Evolutionary conservation across 2,113 vertebrate genomes (phyloP).

Genomic region (Nerophis lumbriciformis): DNA sequence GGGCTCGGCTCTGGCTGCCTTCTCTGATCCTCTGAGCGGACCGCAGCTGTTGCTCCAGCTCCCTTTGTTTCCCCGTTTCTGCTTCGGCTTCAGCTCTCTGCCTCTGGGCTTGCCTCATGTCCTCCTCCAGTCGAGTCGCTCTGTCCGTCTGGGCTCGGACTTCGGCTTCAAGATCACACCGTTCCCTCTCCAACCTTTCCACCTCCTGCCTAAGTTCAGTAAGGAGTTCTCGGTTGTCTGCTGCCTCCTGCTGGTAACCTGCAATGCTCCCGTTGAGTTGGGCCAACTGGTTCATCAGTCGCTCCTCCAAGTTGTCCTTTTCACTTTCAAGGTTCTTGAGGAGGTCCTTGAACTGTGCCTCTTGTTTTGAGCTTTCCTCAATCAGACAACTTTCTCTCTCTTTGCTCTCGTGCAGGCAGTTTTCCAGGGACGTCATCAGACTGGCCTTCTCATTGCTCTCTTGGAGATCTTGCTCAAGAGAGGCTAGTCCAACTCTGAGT

Average conservation of each 20-base stretch:
- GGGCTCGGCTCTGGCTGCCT: constrained; percentile 72
- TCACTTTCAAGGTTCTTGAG: constrained; percentile 77
- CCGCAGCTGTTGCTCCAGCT: constrained; percentile 82
- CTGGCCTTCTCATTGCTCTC: constrained; percentile 35
- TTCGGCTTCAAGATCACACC: constrained; percentile 68
- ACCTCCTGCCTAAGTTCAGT: constrained; percentile 67
- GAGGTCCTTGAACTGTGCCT: constrained; percentile 72
- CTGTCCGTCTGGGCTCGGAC: constrained; percentile 69
- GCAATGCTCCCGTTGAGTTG: constrained; percentile 96
- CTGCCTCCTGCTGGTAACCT: constrained; percentile 88
- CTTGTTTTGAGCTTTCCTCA: constrained; percentile 58
- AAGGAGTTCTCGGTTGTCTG: constrained; percentile 73
- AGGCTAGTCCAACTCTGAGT: constrained; percentile 35
- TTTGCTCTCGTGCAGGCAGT: constrained; percentile 50
- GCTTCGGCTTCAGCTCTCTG: constrained; percentile 74
- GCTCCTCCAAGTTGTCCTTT: constrained; percentile 94
- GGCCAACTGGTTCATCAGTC: constrained; percentile 95
- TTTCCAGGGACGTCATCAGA: constrained; percentile 44
- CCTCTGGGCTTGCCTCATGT: constrained; percentile 80
- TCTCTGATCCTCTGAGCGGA: constrained; percentile 75
- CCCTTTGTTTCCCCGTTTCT: constrained; percentile 75
- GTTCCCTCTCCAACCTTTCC: constrained; percentile 72
- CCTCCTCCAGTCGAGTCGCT: constrained; percentile 80
- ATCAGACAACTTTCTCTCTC: constrained; percentile 54
- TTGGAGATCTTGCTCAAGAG: constrained; percentile 43